Conservation (phyloP, 2,888 invertebrate genomes). For the Caenorhabditis drosophilae region DNA sequence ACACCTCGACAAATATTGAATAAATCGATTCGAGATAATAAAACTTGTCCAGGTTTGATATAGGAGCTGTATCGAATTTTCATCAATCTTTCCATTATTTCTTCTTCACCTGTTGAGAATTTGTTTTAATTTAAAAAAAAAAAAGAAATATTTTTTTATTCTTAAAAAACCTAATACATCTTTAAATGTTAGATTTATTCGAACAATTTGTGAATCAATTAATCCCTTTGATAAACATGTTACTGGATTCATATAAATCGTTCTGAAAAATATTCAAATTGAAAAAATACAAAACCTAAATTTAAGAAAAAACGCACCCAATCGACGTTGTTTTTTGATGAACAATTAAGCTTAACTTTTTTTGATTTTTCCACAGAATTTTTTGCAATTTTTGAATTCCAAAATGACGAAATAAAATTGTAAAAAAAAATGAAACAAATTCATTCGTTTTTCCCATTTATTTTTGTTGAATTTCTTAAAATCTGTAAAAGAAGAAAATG, state of each 20-base stretch:
- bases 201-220: conserved; percentile 30
- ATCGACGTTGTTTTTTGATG: not conserved
- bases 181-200: conserved; percentile 17
- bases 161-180: conserved; percentile 1
- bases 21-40: not conserved
- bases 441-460: not conserved
- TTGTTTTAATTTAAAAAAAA: not conserved
- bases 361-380: not conserved
- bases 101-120: conserved; percentile 1
- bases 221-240: conserved; percentile 31
- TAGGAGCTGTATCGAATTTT: not conserved
- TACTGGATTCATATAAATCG: conserved; percentile 25
- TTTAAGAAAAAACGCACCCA: not conserved
- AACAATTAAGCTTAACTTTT: not conserved
- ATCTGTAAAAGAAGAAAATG: not conserved
- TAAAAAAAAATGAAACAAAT: conserved; percentile 6
- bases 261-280: conserved; percentile 16
- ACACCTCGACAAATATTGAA: not conserved
- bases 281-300: not conserved
- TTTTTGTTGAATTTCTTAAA: not conserved
- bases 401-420: not conserved
- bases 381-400: not conserved
- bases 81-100: conserved; percentile 12
- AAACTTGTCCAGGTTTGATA: not conserved
- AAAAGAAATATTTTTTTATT: not conserved